Conservation (phyloP, 2,113 vertebrate species). For the Polypterus senegalus region DNA sequence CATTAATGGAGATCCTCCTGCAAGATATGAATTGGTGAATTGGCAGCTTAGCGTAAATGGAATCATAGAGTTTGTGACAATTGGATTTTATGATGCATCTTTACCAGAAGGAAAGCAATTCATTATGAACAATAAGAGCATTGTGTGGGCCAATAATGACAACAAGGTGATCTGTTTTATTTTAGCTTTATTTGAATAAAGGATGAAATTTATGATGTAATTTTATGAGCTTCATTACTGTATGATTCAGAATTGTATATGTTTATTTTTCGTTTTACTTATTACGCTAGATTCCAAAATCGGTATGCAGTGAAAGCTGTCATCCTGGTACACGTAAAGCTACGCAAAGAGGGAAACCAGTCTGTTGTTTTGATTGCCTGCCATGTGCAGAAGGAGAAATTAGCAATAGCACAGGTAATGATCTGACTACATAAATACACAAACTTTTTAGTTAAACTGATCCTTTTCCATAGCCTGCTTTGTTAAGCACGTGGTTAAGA, state of each 20-base stretch:
- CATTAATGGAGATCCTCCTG: constrained; percentile 29
- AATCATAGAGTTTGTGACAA: constrained; percentile 23
- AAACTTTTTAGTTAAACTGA: background rate
- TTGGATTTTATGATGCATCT: constrained; percentile 36
- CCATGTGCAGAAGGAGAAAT: constrained; percentile 42
- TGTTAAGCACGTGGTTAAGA: too few relatives aligned
- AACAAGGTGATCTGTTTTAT: constrained; percentile 8
- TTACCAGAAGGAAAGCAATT: constrained; percentile 28
- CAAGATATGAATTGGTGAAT: constrained; percentile 51
- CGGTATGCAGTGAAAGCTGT: constrained; percentile 45
- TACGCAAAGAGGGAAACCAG: constrained; percentile 33
- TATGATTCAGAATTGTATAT: too few relatives aligned
- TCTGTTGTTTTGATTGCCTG: constrained; percentile 52
- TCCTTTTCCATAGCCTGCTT: background rate
- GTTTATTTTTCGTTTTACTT: too few relatives aligned
- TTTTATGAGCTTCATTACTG: too few relatives aligned
- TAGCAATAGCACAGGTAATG: constrained; percentile 42
- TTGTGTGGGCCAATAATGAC: constrained; percentile 30
- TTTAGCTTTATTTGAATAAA: too few relatives aligned
- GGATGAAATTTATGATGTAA: too few relatives aligned
- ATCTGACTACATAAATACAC: background rate
- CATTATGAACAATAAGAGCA: constrained; percentile 36
- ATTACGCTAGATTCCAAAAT: constrained; percentile 28
- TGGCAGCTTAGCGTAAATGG: constrained; percentile 38
- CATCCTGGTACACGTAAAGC: constrained; percentile 39